Evolutionary conservation across 2,888 invertebrate species (phyloP).

Genomic region (Baccha elongata): DNA sequence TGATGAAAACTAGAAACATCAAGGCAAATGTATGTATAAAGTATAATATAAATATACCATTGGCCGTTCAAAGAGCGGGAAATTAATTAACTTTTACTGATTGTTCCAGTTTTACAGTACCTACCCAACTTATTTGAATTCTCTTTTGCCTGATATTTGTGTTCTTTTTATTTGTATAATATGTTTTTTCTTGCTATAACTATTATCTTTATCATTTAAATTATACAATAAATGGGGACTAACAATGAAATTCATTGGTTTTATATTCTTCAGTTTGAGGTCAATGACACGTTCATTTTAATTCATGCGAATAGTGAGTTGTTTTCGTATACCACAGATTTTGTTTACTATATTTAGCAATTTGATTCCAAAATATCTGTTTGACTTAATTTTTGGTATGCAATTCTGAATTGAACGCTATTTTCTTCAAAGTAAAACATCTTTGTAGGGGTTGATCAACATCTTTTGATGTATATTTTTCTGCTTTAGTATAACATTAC

Average conservation of each 20-base stretch:
- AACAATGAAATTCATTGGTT: too few species aligned
- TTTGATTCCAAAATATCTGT: too few species aligned
- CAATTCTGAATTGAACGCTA: too few species aligned
- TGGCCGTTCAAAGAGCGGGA: constrained; percentile 23
- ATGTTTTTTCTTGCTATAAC: constrained; percentile 15
- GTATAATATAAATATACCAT: neutral
- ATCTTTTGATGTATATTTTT: too few species aligned
- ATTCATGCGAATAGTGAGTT: too few species aligned
- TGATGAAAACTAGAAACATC: neutral
- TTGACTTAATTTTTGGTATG: too few species aligned
- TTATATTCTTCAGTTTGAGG: constrained; percentile 28
- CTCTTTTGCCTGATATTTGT: constrained; percentile 6
- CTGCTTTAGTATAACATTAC: too few species aligned
- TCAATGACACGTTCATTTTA: constrained; percentile 60
- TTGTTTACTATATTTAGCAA: too few species aligned
- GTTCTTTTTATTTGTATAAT: constrained; percentile 3
- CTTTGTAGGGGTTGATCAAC: too few species aligned
- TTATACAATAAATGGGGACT: too few species aligned
- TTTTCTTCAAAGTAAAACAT: too few species aligned
- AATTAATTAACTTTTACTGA: constrained; percentile 46
- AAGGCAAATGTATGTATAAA: neutral
- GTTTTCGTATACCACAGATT: too few species aligned
- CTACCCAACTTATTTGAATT: constrained; percentile 37
- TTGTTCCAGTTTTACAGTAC: constrained; percentile 28
- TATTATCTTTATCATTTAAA: neutral